Conservation (phyloP, 2,888 invertebrate species). For the Rotaria macrura region DNA sequence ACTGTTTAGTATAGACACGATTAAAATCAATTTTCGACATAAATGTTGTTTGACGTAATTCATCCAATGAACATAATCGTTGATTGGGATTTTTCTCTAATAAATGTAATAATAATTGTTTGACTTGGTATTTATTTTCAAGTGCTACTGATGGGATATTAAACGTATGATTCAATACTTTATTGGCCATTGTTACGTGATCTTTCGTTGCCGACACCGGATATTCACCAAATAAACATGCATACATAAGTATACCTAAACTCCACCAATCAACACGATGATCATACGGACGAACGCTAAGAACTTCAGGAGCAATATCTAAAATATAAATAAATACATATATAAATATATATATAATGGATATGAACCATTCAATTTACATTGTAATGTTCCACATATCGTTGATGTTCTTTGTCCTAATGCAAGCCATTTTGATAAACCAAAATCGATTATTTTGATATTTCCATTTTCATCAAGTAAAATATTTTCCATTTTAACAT, state of each 20-base stretch:
- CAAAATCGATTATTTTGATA: constrained; percentile 76
- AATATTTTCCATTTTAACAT: constrained; percentile 82
- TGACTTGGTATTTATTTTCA: background rate
- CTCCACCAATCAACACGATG: constrained; percentile 92
- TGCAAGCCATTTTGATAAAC: constrained; percentile 79
- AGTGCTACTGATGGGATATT: constrained; percentile 38
- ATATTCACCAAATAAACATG: constrained; percentile 62
- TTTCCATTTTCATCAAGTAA: constrained; percentile 67
- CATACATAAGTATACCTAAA: constrained; percentile 69
- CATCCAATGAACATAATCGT: constrained; percentile 24
- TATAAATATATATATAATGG: no score
- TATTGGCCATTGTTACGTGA: constrained; percentile 46
- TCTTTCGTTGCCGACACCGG: constrained; percentile 45
- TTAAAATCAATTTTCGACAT: background rate
- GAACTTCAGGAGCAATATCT: constrained; percentile 81
- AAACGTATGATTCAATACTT: constrained; percentile 42
- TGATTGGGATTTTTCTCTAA: constrained; percentile 27
- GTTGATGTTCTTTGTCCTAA: constrained; percentile 69
- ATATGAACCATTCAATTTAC: no score
- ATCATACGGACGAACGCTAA: constrained; percentile 66
- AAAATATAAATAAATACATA: background rate
- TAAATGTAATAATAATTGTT: constrained; percentile 23
- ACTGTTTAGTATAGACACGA: background rate
- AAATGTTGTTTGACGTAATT: constrained; percentile 18
- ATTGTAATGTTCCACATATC: constrained; percentile 79